Percentiles rank a stretch among this genome's conserved stretches.
phyloP scores from a whole-genome alignment of 2,113 vertebrate genomes.

The Oncorhynchus nerka region DNA sequence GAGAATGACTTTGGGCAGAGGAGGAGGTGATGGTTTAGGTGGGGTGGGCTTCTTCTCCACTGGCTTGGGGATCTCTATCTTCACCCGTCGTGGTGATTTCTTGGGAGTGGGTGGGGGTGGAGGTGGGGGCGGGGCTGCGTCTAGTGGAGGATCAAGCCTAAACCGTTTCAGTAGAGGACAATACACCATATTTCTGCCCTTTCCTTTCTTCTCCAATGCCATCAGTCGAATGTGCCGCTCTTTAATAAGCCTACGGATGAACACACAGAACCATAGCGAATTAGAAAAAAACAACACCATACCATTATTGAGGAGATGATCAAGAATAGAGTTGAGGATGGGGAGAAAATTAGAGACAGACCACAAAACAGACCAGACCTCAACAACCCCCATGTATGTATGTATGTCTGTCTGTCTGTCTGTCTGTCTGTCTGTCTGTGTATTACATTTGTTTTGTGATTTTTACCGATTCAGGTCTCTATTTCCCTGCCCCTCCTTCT shows the following conservation, averaged over 20 bases:
- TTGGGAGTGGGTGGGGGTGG: background rate
- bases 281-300: background rate
- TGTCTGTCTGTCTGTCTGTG: background rate
- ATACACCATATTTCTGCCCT: background rate
- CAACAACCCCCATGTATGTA: too few relatives aligned
- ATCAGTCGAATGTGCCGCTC: conserved; percentile 1
- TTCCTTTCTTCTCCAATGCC: background rate
- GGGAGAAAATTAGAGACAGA: too few relatives aligned
- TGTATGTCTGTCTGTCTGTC: too few relatives aligned
- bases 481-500: background rate
- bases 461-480: conserved; percentile 11
- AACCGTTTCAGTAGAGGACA: conserved; percentile 1
- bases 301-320: too few relatives aligned
- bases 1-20: too few relatives aligned
- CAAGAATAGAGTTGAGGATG: too few relatives aligned
- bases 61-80: background rate
- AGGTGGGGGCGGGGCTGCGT: background rate
- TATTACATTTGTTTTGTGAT: background rate
- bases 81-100: background rate
- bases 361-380: too few relatives aligned
- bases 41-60: conserved; percentile 3
- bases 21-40: background rate
- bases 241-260: conserved; percentile 4
- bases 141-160: background rate
- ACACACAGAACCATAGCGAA: background rate